Conservation (phyloP, 1,140 invertebrate species). For the Lepidurus couesii region DNA sequence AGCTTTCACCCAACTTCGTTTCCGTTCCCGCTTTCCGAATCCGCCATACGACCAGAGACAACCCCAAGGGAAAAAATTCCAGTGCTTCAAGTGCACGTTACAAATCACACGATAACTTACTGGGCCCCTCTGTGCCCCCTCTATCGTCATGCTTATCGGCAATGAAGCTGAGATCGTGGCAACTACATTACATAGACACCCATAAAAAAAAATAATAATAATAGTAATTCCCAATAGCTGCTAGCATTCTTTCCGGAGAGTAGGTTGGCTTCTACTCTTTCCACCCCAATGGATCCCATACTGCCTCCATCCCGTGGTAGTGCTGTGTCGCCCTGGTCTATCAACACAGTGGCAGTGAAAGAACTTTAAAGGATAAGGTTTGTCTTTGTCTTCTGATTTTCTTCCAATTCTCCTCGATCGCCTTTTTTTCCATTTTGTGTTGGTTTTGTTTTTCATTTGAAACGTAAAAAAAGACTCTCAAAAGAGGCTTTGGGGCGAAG, state of each 20-base stretch:
- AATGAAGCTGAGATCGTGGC: slow-evolving; percentile 20
- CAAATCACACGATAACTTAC: not conserved
- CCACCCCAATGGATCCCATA: not conserved
- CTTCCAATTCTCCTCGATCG: slow-evolving; percentile 23
- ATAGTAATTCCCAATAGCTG: slow-evolving; percentile 1
- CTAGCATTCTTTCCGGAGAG: not conserved
- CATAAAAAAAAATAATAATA: not conserved
- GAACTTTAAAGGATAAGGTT: slow-evolving; percentile 19
- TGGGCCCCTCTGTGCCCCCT: not conserved
- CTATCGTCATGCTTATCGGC: slow-evolving; percentile 5
- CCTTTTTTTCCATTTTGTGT: too few species aligned
- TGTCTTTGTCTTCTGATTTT: slow-evolving; percentile 23
- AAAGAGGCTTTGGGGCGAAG: slow-evolving; percentile 9
- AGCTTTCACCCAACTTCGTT: not conserved
- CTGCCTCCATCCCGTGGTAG: not conserved
- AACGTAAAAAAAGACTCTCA: not conserved
- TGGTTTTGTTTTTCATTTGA: not conserved
- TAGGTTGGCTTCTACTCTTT: not conserved
- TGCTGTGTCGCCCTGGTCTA: not conserved
- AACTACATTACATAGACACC: slow-evolving; percentile 18
- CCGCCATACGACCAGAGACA: not conserved
- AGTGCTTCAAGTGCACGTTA: slow-evolving; percentile 21
- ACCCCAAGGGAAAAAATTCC: not conserved
- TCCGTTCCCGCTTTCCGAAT: not conserved
- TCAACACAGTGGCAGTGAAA: slow-evolving; percentile 8